phyloP scores from a whole-genome alignment of 2,888 invertebrate species.

The Hydraecia micacea region DNA sequence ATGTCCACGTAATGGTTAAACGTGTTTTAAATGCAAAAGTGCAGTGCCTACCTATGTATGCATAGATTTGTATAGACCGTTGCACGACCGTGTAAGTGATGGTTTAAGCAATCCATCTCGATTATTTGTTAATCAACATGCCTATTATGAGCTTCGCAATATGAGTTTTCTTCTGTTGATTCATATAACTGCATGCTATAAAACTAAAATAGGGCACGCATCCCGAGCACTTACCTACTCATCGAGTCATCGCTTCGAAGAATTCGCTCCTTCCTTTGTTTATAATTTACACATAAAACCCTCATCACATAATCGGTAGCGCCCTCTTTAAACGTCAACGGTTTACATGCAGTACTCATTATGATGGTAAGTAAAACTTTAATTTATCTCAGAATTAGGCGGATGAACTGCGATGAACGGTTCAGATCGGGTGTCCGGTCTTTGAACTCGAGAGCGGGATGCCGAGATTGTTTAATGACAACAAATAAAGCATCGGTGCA shows the following conservation, averaged over 20 bases:
- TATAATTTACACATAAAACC: slow-evolving; percentile 60
- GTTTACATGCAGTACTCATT: slow-evolving; percentile 35
- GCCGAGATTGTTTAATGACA: slow-evolving; percentile 78
- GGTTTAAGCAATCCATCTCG: background rate
- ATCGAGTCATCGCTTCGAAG: slow-evolving; percentile 75
- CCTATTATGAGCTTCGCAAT: background rate
- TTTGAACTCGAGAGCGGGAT: slow-evolving; percentile 83
- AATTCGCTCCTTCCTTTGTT: slow-evolving; percentile 69
- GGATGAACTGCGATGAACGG: slow-evolving; percentile 76
- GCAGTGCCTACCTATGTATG: background rate
- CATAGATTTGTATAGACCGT: background rate
- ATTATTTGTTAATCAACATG: background rate
- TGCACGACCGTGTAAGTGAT: background rate
- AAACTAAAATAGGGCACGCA: slow-evolving; percentile 47
- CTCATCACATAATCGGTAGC: slow-evolving; percentile 40
- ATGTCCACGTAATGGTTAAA: slow-evolving; percentile 55
- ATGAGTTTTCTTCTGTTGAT: slow-evolving; percentile 41
- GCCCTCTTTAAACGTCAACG: slow-evolving; percentile 30
- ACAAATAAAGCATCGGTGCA: slow-evolving; percentile 79
- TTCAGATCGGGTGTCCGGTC: slow-evolving; percentile 76
- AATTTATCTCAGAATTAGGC: slow-evolving; percentile 69
- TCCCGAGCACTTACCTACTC: slow-evolving; percentile 72
- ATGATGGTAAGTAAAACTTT: slow-evolving; percentile 29
- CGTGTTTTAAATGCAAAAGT: slow-evolving; percentile 43
- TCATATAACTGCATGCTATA: slow-evolving; percentile 43